Conservation (phyloP, 2,113 vertebrate species). For the Balaeniceps rex region DNA sequence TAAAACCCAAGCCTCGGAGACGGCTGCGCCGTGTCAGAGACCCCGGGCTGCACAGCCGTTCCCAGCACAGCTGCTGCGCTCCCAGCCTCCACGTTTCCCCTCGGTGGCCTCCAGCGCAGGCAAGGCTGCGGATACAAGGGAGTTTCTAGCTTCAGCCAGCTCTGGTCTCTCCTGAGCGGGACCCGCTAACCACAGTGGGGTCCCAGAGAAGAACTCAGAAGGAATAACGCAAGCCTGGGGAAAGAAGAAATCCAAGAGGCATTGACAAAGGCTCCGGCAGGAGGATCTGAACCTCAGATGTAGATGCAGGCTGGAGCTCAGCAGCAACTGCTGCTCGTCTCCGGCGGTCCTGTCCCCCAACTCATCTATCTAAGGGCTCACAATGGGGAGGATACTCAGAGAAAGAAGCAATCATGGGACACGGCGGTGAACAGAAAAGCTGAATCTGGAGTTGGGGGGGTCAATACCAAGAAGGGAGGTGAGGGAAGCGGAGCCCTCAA, state of each 20-base stretch:
- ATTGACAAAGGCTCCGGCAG: background rate
- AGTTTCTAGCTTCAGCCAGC: slow-evolving; percentile 4
- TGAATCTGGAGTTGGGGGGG: background rate
- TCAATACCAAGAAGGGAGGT: background rate
- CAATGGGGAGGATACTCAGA: rapidly evolving
- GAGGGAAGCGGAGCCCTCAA: background rate
- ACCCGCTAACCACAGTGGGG: background rate
- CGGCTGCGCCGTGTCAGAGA: background rate
- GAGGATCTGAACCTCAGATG: background rate
- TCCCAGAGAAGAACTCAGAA: background rate
- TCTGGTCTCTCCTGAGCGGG: background rate
- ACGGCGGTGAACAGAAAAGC: background rate
- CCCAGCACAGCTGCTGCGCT: background rate
- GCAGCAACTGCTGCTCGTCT: background rate
- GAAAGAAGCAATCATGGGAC: background rate
- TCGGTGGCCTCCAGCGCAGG: slow-evolving; percentile 5
- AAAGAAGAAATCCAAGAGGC: background rate
- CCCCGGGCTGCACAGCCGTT: background rate
- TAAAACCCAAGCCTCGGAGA: background rate
- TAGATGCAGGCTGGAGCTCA: background rate
- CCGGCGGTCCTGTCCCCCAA: background rate
- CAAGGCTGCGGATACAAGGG: background rate
- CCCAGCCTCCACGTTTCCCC: background rate
- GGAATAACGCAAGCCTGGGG: background rate
- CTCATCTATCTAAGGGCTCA: background rate